Evolutionary conservation across 2,113 vertebrate species (phyloP).

Genomic region (Origma solitaria): DNA sequence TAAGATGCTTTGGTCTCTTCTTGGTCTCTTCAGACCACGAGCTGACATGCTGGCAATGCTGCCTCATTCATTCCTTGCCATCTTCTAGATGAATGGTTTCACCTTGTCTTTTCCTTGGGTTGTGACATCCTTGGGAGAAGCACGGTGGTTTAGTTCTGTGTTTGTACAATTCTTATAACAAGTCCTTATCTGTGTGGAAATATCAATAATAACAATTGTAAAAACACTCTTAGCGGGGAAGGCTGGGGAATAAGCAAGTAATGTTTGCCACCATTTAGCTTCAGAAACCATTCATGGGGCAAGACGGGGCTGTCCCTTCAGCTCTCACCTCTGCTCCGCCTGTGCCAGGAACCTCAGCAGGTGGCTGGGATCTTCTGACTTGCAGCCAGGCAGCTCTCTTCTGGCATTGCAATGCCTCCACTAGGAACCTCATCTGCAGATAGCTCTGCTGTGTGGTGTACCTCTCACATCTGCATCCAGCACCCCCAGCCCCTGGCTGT

Average conservation of each 20-base stretch:
- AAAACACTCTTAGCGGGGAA: not conserved
- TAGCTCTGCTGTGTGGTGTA: not conserved
- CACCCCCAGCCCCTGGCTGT: not conserved
- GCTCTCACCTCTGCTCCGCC: not conserved
- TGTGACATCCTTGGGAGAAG: not conserved
- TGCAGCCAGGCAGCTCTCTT: not conserved
- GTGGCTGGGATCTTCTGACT: not conserved
- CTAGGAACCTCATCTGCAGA: not conserved
- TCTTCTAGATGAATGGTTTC: not conserved
- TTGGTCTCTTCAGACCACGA: not conserved
- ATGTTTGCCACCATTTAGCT: not conserved
- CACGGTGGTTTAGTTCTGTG: not conserved
- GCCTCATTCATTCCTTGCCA: not conserved
- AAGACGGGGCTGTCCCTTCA: not conserved
- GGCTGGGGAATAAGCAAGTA: not conserved
- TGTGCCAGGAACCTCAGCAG: accelerated
- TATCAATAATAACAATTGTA: not conserved
- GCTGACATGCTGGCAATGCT: not conserved
- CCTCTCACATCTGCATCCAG: not conserved
- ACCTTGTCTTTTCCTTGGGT: not conserved
- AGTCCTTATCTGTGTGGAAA: not conserved
- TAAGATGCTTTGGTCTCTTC: not conserved
- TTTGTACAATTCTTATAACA: not conserved
- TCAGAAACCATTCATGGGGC: not conserved
- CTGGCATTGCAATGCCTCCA: not conserved